Evolutionary conservation across 2,797 vertebrate species (phyloP), one percentile per base, ranked within the genome.

Genomic region (Enteromius viviparus): DNA sequence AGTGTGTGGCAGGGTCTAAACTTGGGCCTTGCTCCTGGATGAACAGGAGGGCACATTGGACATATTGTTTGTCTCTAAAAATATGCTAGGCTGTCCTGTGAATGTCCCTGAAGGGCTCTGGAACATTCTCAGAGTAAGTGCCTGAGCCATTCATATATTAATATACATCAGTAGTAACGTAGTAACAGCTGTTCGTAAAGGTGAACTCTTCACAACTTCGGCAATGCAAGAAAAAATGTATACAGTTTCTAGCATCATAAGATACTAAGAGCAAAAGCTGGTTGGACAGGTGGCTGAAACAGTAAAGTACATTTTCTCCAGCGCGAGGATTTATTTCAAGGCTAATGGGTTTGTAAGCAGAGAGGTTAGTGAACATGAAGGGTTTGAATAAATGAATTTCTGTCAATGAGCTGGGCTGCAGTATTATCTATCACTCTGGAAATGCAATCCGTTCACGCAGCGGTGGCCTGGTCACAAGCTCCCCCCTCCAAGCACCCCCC

Each of bases 81-180:
- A 90, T 90, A 91, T 80, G 79, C 49, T 6, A 85, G 90, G 89
- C 82, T 89, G 88, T 91, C 90, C 91, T 29, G 5, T 15, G 87
- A 89, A 91, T 76, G 40, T 84, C 82, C 80, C 82, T 66, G 69
- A 68, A 80, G 60, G 58, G 75, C 68, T 81, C 68, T 81, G 85
- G 74, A 78, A 86, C 76, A 81, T 82, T 86, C 65, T 81, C 10
- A 26, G 66, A 78, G 71, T 68, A 75, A 82, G 51, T 47, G 69
- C 10, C 29, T 40, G 23, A 80, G 72, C 65, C 74, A 62, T 71
- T 86, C 29, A 51, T 51, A 51, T 77, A 26, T 81, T 66, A 83
- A 84, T 68, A 40, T 49, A 74, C 11, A 2, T 23, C 12, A 74
- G 66, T 6, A 4, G 7, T 40, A 58, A 40, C 6, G 14, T 8